Base-by-base conservation (phyloP, 1,140 invertebrate genomes). In the Aphelenchoides besseyi region DNA sequence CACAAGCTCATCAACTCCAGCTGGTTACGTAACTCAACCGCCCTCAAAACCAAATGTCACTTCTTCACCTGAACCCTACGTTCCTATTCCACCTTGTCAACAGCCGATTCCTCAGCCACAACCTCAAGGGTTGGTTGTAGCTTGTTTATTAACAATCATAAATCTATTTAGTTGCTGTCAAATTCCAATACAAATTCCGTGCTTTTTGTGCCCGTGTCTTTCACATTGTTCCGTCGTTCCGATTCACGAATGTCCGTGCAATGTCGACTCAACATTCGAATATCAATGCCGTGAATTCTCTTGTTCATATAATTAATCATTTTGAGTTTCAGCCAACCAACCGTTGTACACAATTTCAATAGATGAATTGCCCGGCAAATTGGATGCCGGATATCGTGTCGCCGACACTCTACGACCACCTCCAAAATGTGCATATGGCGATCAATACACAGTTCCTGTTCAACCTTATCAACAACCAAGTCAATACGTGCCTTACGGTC, bases 231-330 rank as follows among this genome's bases (percentile, higher is more conserved):
- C 63, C n/a, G n/a, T 66, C 16, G 63, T 66, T 32, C 63, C 63
- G 1, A 23, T 16, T n/a, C 18, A 16, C n/a, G 32, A 35, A 12
- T 66, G 63, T 66, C 30, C 30, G 30, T 66, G 63, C 30, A 16
- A 29, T 1, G 63, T 37, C 18, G 36, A 64, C 30, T 18, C 16
- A 23, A 66, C 5, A 5, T 5, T 41, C 30, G 32, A 66, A 30
- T 66, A 32, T 35, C 63, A 66, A 29, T 66, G 63, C 63, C 63
- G 63, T 66, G 30, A 66, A 33, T 66, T 64, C 23, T 28, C 1
- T 12, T 8, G 18, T 16, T 59, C 55, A 33, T 8, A 59, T 16
- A 33, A 59, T 59, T 33, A 8, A 59, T 8, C 5, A 5, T 8
- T 8, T 59, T 33, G 5, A 28, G 18, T 59, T 59, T 59, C 5